Evolutionary conservation across 2,888 invertebrate species (phyloP), one percentile per base, ranked within the genome.

Genomic region (Machimus atricapillus): DNA sequence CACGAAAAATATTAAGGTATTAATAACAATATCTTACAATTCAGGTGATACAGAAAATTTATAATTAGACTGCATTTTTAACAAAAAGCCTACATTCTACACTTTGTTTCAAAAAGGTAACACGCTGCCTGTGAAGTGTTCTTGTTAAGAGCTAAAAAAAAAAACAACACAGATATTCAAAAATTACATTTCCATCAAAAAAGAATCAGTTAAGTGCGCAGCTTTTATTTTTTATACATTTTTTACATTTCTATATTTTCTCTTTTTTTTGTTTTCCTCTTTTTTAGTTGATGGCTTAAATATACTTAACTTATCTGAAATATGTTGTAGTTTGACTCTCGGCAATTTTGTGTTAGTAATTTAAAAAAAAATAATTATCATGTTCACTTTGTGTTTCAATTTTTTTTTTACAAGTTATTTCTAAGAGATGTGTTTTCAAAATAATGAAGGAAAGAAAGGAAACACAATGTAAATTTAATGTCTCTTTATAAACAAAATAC

Each of bases 291-390:
- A 37, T 76, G n/a, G 52, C 43, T 81, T 81, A 52, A 27, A n/a
- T 56, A 66, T 81, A 81, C 52, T 82, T 82, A 52, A 82, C 19
- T 82, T 81, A 81, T 81, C 31, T 66, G 66, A 66, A 66, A 81
- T 43, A 82, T 82, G 82, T 82, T 82, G 82, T 82, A 82, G 82
- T 82, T 82, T 82, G 7, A 82, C 82, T 81, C 81, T 82, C 66
- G 82, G 82, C 82, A 81, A 46, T 52, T 31, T 81, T 66, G 66
- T 66, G 66, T 66, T 66, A 66, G 66, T 66, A 66, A 66, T 58
- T 19, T 12, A n/a, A 66, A 66, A 12, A 66, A 6, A 66, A 66
- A 9, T 9, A 12, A 23, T 19, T n/a, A 66, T 23, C 12, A 66
- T 66, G 27, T 66, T 27, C 66, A 66, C 27, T 66, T 66, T 27